Evolutionary conservation across 2,113 vertebrate species (phyloP).

Genomic region (Carassius gibelio): DNA sequence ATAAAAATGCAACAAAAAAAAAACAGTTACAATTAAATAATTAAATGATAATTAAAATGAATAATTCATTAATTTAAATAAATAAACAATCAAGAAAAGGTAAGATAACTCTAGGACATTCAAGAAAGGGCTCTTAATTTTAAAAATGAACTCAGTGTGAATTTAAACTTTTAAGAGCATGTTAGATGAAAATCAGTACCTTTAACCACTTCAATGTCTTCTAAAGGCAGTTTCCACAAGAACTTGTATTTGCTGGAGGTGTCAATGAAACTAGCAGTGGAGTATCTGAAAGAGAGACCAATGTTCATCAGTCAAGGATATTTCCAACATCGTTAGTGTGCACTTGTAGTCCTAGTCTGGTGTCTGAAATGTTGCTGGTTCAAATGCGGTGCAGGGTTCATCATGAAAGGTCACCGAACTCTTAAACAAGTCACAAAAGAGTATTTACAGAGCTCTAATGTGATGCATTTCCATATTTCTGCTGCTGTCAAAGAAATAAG

Average conservation of each 20-base stretch:
- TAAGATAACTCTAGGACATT: too few species aligned
- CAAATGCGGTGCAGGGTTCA: not conserved
- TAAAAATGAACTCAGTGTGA: too few species aligned
- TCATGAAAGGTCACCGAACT: not conserved
- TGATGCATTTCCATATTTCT: not conserved
- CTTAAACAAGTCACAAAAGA: not conserved
- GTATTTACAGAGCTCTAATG: not conserved
- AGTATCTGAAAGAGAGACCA: slow-evolving; percentile 79
- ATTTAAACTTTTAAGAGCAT: too few species aligned
- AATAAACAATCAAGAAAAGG: too few species aligned
- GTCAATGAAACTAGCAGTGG: slow-evolving; percentile 92
- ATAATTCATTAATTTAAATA: too few species aligned
- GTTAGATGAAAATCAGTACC: slow-evolving; percentile 71
- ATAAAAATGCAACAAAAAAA: not conserved
- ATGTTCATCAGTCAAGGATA: too few species aligned
- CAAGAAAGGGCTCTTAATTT: too few species aligned
- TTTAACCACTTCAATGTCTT: slow-evolving; percentile 93
- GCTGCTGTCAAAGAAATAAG: not conserved
- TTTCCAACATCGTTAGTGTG: not conserved
- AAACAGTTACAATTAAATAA: too few species aligned
- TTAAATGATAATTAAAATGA: too few species aligned
- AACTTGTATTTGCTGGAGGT: slow-evolving; percentile 98
- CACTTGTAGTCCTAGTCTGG: not conserved
- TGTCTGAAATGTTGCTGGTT: not conserved
- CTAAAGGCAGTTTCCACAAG: slow-evolving; percentile 94